A percentile compares a stretch with the other conserved stretches of the same genome.
These are phyloP conservation scores for Berghia stephanieae DNA, from an alignment of 1,140 invertebrate species.

Conservation along the genomic window DNA sequence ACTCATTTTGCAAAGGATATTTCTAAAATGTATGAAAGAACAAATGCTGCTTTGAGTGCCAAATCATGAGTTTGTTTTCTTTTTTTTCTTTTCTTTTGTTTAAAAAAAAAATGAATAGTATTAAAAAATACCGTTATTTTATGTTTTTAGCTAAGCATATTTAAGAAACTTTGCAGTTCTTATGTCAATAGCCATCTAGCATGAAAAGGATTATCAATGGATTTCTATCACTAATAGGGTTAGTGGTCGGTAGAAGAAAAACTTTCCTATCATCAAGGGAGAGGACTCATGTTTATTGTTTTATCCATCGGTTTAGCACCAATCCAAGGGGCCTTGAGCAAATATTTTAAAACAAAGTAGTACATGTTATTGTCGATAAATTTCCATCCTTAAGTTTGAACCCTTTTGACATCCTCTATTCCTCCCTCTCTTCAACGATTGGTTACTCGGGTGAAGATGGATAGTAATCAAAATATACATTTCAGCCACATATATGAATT, in stretches of 20 bases:
- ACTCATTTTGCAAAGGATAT: slow-evolving; percentile 91
- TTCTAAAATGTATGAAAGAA: slow-evolving; percentile 81
- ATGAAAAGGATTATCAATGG: neutral
- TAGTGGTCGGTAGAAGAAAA: neutral
- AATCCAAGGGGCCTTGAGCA: no score
- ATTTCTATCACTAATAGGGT: neutral
- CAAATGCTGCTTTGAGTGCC: neutral
- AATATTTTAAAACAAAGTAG: no score
- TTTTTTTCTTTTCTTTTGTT: neutral
- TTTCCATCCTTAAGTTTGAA: no score
- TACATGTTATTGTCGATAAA: no score
- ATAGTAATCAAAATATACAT: no score
- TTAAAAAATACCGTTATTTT: neutral
- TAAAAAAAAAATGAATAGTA: neutral
- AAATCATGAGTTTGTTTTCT: neutral
- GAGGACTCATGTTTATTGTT: no score
- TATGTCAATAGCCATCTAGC: neutral
- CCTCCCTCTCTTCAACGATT: no score
- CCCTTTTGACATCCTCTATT: no score
- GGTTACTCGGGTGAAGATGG: no score
- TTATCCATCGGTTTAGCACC: no score
- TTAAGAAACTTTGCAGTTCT: neutral
- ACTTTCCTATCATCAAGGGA: no score
- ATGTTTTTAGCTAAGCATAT: neutral
- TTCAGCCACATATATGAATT: no score